A percentile compares a stretch with the other conserved stretches of the same genome.
Evolutionary conservation across 1,140 invertebrate genomes (phyloP).

Genomic region (Dufourea novaeangliae): DNA sequence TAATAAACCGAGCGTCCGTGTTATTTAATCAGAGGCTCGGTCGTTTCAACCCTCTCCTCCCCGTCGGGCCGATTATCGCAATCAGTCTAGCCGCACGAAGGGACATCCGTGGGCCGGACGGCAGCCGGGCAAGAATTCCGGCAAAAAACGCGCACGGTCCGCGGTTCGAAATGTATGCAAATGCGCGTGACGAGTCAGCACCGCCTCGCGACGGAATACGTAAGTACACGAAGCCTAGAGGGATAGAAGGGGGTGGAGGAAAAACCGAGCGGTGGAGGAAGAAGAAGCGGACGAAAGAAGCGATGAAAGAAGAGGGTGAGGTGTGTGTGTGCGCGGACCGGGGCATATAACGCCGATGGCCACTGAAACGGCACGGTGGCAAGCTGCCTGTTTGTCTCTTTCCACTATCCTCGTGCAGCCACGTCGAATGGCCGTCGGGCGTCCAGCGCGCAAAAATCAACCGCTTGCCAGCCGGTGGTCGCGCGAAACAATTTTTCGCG

Average conservation of each 20-base stretch:
- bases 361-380: conserved; percentile 59
- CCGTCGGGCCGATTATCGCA: conserved; percentile 13
- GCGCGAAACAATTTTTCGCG: conserved; percentile 26
- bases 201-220: conserved; percentile 60
- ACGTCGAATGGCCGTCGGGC: conserved; percentile 53
- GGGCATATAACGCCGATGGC: conserved; percentile 57
- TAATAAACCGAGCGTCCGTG: no score
- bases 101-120: not conserved
- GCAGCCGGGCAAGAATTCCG: conserved; percentile 3
- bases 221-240: conserved; percentile 36
- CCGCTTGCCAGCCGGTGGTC: conserved; percentile 53
- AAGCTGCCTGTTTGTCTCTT: conserved; percentile 55
- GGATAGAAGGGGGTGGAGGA: no score
- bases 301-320: not conserved
- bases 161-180: conserved; percentile 61
- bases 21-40: no score
- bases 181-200: conserved; percentile 65
- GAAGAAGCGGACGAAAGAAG: not conserved
- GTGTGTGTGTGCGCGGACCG: conserved; percentile 36
- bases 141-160: conserved; percentile 42
- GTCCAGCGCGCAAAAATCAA: conserved; percentile 53
- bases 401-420: conserved; percentile 13
- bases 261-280: not conserved
- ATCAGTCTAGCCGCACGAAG: conserved; percentile 15
- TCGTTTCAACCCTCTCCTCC: not conserved